These are phyloP conservation scores for Conistra vaccinii DNA, from an alignment of 2,888 invertebrate genomes.

Conservation along the genomic window DNA sequence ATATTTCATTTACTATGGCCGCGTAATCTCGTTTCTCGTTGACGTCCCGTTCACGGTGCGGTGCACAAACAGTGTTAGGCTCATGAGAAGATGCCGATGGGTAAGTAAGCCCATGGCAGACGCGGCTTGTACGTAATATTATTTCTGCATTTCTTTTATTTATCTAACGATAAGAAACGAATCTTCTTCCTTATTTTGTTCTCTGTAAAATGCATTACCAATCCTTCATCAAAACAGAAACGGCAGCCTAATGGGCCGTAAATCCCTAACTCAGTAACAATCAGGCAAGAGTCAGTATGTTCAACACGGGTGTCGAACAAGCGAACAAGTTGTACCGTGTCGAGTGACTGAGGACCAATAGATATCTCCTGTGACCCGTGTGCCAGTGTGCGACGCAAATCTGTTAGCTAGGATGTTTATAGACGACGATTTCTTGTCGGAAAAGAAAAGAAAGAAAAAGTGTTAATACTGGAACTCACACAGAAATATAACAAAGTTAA, in stretches of 20 bases:
- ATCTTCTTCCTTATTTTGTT: neutral
- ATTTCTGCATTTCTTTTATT: neutral
- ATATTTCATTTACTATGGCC: no score
- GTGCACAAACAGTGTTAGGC: no score
- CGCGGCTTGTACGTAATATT: neutral
- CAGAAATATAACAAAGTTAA: neutral
- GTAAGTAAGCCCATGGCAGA: neutral
- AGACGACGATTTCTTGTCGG: slow-evolving; percentile 9
- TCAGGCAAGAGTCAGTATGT: slow-evolving; percentile 38
- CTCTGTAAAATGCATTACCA: neutral
- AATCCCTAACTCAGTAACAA: slow-evolving; percentile 33
- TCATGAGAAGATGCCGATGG: neutral
- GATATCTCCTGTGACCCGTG: slow-evolving; percentile 70
- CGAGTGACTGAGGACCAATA: slow-evolving; percentile 60
- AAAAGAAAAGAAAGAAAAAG: neutral
- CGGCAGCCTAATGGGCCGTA: slow-evolving; percentile 20
- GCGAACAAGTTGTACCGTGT: slow-evolving; percentile 21
- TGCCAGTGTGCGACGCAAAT: slow-evolving; percentile 61
- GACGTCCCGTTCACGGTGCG: no score
- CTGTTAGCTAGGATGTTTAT: slow-evolving; percentile 49
- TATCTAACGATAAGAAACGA: neutral
- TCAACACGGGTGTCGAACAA: slow-evolving; percentile 46
- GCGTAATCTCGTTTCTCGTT: no score
- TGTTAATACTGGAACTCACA: neutral
- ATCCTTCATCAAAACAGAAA: slow-evolving; percentile 2